phyloP scores from a whole-genome alignment of 2,113 vertebrate genomes.

The Megaptera novaeangliae region DNA sequence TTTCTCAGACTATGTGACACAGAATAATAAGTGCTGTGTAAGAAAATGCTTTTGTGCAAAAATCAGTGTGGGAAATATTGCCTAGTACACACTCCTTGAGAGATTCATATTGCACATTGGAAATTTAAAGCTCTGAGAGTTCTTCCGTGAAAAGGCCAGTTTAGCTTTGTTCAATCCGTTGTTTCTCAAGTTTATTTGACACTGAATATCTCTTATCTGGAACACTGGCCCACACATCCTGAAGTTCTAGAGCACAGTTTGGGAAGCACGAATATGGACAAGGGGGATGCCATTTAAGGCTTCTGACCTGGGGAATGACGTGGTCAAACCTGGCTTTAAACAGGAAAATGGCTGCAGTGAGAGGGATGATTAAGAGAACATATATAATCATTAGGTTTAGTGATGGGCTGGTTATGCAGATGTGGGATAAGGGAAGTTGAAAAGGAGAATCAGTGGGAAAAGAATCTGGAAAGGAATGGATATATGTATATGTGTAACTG shows the following conservation, averaged over 20 bases:
- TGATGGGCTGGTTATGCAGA: not conserved
- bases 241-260: not conserved
- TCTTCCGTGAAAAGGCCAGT: not conserved
- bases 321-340: not conserved
- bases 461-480: not conserved
- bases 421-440: not conserved
- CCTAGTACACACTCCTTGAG: accelerated
- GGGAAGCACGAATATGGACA: not conserved
- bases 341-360: not conserved
- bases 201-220: not conserved
- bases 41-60: not conserved
- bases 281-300: not conserved
- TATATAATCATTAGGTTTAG: not conserved
- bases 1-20: not conserved
- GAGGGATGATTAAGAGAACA: not conserved
- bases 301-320: not conserved
- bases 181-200: not conserved
- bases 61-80: not conserved
- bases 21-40: not conserved
- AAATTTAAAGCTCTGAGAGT: not conserved
- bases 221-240: not conserved
- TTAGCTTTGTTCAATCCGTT: not conserved
- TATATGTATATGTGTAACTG: not conserved
- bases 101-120: accelerated
- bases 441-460: not conserved